Base-by-base conservation (phyloP, 2,113 vertebrate genomes). In the Limnothrissa miodon region DNA sequence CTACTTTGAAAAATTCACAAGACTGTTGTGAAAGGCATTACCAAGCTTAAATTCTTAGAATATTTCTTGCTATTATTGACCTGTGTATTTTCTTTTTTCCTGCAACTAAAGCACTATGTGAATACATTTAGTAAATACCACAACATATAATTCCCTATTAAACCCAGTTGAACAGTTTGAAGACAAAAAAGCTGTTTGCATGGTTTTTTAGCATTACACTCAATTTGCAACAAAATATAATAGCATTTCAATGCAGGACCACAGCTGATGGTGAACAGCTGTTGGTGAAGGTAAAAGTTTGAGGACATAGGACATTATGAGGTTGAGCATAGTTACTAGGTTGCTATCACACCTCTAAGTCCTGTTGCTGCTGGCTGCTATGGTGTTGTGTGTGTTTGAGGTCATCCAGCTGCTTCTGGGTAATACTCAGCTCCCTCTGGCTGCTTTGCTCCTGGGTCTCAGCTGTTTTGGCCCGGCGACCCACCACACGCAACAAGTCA, bases 401-500 rank as follows among this genome's bases (percentile, higher is more conserved):
- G 56, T 90, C 87, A 13, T 83, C 81, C 23, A 92, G 88, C 81
- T 86, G 86, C 62, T 87, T 86, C 39, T 82, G 87, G 25, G 89
- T 85, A 6, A 4, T 42, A 17, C 83, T 78, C 11, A 93, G 91
- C 82, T 92, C 88, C 86, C 59, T 66, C 45, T 87, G 84, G 4
- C 82, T 81, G 29, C 90, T 91, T 87, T 82, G 80, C 80, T 91
- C 92, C 56, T 87, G 86, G 45, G 70, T 86, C 78, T 94, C 92
- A 45, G 88, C 86, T 6, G 81, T n/a, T 78, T 86, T 84, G 39
- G 87, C 81, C 0, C 84, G 90, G 45, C 89, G 91, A 15, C 89
- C 91, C 33, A 93, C 80, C 45, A 87, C 89, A 78, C 87, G 44
- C 83, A 94, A 92, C 85, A 93, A 87, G 44, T 92, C 86, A 0